Evolutionary conservation across 2,888 invertebrate species (phyloP).

Genomic region (Chaitophorus viminalis): DNA sequence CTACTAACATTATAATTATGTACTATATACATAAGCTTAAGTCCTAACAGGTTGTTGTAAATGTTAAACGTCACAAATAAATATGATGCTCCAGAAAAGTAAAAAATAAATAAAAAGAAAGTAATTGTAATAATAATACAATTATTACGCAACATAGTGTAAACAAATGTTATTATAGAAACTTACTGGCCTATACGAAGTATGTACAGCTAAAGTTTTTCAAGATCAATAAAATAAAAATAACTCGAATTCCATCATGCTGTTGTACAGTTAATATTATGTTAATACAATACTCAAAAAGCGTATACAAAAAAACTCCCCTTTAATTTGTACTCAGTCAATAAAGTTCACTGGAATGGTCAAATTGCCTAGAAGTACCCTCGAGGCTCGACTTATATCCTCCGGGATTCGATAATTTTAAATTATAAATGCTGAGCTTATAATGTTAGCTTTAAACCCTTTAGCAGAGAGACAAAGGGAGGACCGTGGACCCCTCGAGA

Average conservation of each 20-base stretch:
- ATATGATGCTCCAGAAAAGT: too few species aligned
- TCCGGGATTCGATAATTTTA: conserved; percentile 19
- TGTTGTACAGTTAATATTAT: neutral
- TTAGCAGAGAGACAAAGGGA: neutral
- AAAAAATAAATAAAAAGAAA: too few species aligned
- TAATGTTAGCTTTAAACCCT: conserved; percentile 16
- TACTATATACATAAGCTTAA: too few species aligned
- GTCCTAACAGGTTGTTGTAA: too few species aligned
- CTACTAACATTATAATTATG: too few species aligned
- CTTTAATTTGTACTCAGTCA: conserved; percentile 11
- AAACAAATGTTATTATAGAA: conserved; percentile 2
- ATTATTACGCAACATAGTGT: neutral
- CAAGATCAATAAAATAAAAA: neutral
- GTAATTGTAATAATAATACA: too few species aligned
- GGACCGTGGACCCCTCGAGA: neutral
- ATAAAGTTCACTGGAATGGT: conserved; percentile 14
- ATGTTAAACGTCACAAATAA: too few species aligned
- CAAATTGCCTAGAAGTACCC: conserved; percentile 19
- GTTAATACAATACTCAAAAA: neutral
- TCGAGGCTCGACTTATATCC: conserved; percentile 16
- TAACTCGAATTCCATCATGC: neutral
- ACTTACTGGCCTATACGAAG: neutral
- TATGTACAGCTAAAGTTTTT: neutral
- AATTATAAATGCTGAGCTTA: conserved; percentile 21
- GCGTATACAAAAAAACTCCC: neutral